Percentiles rank a stretch among this genome's conserved stretches.
Conservation (phyloP, 2,113 vertebrate species). For the Poeciliopsis prolifica region DNA sequence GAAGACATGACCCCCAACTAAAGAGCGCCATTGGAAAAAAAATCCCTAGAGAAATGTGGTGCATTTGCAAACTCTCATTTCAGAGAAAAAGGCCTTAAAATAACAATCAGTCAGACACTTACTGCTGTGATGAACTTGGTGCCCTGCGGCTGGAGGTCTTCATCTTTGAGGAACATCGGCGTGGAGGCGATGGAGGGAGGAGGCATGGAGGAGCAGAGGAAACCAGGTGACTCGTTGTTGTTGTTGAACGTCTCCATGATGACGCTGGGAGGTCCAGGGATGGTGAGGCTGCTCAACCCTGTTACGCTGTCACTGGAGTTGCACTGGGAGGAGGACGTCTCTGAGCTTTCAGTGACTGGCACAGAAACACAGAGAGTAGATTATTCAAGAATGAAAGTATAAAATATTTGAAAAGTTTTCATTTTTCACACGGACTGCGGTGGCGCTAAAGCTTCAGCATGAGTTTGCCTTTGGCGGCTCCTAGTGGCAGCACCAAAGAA, state of each 20-base stretch:
- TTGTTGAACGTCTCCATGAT: slow-evolving; percentile 65
- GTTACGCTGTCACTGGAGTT: slow-evolving; percentile 77
- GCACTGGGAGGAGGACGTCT: slow-evolving; percentile 81
- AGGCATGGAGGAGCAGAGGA: slow-evolving; percentile 62
- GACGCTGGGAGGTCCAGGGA: slow-evolving; percentile 45
- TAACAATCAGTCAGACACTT: slow-evolving; percentile 46
- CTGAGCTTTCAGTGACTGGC: slow-evolving; percentile 78
- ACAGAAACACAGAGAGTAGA: slow-evolving; percentile 15
- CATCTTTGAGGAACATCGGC: slow-evolving; percentile 71
- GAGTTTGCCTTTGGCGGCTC: slow-evolving; percentile 8
- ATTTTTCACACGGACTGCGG: neutral
- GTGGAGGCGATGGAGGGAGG: slow-evolving; percentile 58
- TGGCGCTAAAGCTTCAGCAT: neutral
- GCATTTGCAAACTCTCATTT: neutral
- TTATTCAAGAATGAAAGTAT: neutral
- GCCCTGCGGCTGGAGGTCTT: slow-evolving; percentile 61
- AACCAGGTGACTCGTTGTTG: slow-evolving; percentile 56
- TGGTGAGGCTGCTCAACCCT: slow-evolving; percentile 57
- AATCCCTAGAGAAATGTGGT: neutral
- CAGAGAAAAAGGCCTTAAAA: neutral
- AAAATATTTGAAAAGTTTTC: neutral
- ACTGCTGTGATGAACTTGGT: slow-evolving; percentile 80
- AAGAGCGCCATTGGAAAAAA: neutral
- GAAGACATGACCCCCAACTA: neutral
- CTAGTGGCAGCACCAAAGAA: slow-evolving; percentile 37